phyloP scores from a whole-genome alignment of 2,113 vertebrate species.

The Capreolus pygargus region DNA sequence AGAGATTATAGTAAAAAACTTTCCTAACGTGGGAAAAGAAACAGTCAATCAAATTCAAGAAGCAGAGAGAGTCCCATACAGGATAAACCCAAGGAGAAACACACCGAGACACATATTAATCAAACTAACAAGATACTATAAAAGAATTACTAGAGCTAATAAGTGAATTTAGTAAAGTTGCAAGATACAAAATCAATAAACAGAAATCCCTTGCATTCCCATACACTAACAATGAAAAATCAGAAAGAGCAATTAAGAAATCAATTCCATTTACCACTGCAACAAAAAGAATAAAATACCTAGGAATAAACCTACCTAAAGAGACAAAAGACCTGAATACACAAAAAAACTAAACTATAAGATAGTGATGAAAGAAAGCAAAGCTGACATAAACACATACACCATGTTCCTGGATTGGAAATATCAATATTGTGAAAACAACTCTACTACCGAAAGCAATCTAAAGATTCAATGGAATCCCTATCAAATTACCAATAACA shows the following conservation, averaged over 20 bases:
- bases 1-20: background rate
- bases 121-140: background rate
- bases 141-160: background rate
- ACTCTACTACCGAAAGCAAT: background rate
- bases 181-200: background rate
- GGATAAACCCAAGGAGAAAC: background rate
- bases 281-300: background rate
- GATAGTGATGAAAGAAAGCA: background rate
- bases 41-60: background rate
- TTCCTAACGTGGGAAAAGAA: background rate
- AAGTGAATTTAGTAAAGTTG: background rate
- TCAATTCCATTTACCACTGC: background rate
- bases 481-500: background rate
- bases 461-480: background rate
- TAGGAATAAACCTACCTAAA: background rate
- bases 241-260: background rate
- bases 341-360: background rate
- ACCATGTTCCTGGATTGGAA: background rate
- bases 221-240: background rate
- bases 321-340: background rate
- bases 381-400: background rate
- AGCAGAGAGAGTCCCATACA: background rate
- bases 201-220: background rate
- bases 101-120: background rate
- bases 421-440: background rate